phyloP scores from a whole-genome alignment of 2,797 vertebrate species.

The Chaetophractus vellerosus region DNA sequence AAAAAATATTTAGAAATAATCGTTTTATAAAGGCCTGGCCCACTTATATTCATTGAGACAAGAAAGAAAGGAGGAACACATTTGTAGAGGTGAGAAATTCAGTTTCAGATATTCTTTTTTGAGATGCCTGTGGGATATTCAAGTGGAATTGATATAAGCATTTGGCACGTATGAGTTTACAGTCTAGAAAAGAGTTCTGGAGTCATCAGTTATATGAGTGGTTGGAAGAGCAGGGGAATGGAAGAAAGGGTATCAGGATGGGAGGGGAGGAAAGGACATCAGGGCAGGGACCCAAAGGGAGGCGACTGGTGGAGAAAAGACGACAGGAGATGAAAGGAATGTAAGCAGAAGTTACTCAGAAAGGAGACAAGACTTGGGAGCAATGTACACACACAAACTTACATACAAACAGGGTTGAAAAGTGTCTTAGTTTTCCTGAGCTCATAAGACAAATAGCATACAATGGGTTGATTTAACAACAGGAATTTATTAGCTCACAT shows the following conservation, averaged over 20 bases:
- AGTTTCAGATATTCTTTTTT: neutral
- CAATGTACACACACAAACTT: neutral
- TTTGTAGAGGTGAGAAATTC: slow-evolving; percentile 2
- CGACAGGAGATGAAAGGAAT: neutral
- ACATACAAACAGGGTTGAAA: too few relatives aligned
- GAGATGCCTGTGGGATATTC: neutral
- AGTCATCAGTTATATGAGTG: neutral
- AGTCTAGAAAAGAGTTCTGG: neutral
- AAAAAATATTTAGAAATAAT: too few relatives aligned
- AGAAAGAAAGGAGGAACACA: neutral
- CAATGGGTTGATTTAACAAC: too few relatives aligned
- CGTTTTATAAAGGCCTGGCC: neutral
- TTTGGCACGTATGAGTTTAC: neutral
- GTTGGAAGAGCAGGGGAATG: neutral
- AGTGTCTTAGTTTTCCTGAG: too few relatives aligned
- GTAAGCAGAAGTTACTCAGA: neutral
- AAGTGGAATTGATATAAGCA: neutral
- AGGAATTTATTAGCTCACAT: too few relatives aligned
- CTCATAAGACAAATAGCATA: too few relatives aligned
- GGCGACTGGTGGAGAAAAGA: neutral
- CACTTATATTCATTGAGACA: neutral
- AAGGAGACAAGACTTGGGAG: neutral
- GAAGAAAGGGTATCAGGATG: neutral
- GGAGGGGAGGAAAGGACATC: neutral
- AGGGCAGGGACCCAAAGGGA: neutral